Percentiles rank a stretch among this genome's conserved stretches.
Evolutionary conservation across 2,113 vertebrate genomes (phyloP).

Genomic region (Piliocolobus tephrosceles): DNA sequence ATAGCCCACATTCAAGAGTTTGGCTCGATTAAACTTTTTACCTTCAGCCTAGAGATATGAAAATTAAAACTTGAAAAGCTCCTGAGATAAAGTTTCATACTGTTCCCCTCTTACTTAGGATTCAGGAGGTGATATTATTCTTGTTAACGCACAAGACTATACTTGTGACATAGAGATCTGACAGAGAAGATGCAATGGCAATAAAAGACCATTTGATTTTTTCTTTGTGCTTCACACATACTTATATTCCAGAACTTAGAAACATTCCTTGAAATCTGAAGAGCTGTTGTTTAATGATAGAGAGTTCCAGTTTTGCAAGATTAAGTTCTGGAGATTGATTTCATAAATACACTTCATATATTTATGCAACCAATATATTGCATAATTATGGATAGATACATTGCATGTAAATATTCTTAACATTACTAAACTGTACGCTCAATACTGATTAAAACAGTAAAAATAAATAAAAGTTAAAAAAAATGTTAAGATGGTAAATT

Average conservation of each 20-base stretch:
- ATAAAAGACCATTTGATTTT: neutral
- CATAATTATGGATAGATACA: neutral
- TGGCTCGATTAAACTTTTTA: conserved; percentile 95
- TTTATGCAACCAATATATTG: too few relatives aligned
- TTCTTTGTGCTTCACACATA: neutral
- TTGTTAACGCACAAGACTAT: neutral
- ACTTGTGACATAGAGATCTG: neutral
- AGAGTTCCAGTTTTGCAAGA: conserved; percentile 10
- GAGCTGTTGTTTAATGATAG: neutral
- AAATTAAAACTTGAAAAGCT: neutral
- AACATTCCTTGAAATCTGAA: neutral
- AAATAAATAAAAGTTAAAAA: neutral
- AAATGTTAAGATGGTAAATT: neutral
- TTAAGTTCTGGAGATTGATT: neutral
- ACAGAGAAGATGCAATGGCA: neutral
- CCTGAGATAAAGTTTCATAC: neutral
- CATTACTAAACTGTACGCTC: neutral
- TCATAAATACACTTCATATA: neutral
- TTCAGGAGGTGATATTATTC: neutral
- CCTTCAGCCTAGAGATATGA: conserved; percentile 86
- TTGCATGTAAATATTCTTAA: neutral
- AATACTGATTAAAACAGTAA: neutral
- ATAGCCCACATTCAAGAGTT: conserved; percentile 96
- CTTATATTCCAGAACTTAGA: neutral
- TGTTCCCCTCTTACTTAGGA: neutral